Conservation (phyloP, 2,888 invertebrate species). For the Mycalesis mineus region DNA sequence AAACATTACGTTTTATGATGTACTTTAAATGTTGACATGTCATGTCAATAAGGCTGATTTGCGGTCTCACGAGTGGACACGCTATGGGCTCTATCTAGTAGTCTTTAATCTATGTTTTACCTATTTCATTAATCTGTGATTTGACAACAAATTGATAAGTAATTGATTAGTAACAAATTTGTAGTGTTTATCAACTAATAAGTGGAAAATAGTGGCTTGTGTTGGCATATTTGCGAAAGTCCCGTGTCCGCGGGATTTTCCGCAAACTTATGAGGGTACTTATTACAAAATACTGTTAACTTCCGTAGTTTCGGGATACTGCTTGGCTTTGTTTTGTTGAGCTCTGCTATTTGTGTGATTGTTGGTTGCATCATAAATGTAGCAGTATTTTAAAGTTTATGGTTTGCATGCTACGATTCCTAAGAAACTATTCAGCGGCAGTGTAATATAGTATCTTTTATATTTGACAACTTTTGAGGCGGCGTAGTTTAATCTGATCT, state of each 20-base stretch:
- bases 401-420: neutral
- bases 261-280: constrained; percentile 12
- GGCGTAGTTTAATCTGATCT: too few species aligned
- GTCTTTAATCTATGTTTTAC: too few species aligned
- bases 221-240: constrained; percentile 20
- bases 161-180: too few species aligned
- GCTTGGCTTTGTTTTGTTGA: neutral
- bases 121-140: too few species aligned
- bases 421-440: neutral
- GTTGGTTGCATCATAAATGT: too few species aligned
- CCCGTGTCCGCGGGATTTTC: constrained; percentile 27
- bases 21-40: too few species aligned
- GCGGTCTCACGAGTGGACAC: too few species aligned
- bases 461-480: too few species aligned
- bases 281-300: neutral
- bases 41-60: too few species aligned
- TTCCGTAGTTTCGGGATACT: neutral
- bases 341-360: neutral
- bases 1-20: too few species aligned
- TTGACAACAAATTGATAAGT: neutral
- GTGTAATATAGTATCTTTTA: neutral
- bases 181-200: constrained; percentile 10
- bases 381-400: too few species aligned
- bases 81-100: too few species aligned
- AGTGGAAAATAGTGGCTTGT: neutral